These are phyloP conservation scores for Champsocephalus esox DNA, from an alignment of 2,797 vertebrate genomes.

Conservation along the genomic window DNA sequence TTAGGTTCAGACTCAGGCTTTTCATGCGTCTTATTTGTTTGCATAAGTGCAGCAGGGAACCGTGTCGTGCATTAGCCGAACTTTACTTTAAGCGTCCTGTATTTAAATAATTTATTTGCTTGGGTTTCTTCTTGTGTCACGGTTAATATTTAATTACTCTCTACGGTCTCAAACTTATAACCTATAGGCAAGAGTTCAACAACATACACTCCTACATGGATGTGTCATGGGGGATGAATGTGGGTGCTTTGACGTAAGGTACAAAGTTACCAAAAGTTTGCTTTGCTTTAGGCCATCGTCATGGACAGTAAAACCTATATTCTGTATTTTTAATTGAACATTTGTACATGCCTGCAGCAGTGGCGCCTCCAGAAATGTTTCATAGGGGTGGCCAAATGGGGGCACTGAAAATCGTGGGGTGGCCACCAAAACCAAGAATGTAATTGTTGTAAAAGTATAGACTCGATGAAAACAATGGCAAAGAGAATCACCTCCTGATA, in stretches of 20 bases:
- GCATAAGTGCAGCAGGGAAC: background rate
- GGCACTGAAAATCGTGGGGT: too few species aligned
- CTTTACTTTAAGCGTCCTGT: conserved; percentile 8
- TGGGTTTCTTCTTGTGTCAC: conserved; percentile 44
- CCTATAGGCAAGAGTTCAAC: conserved; percentile 40
- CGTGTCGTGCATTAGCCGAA: conserved; percentile 5
- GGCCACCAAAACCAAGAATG: too few species aligned
- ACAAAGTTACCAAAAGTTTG: background rate
- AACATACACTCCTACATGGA: background rate
- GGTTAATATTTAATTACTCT: conserved; percentile 63
- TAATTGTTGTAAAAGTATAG: too few species aligned
- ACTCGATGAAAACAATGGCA: too few species aligned
- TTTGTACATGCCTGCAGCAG: conserved; percentile 6
- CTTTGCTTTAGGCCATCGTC: too few species aligned
- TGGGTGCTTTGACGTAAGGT: conserved; percentile 2
- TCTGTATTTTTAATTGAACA: conserved; percentile 19
- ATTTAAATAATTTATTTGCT: conserved; percentile 68
- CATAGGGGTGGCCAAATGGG: too few species aligned
- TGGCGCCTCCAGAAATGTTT: too few species aligned
- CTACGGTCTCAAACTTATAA: conserved; percentile 49
- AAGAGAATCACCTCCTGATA: too few species aligned
- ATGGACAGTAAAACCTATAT: background rate
- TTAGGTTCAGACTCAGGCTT: background rate
- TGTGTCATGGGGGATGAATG: conserved; percentile 13
- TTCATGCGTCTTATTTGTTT: conserved; percentile 23